Conservation (phyloP, 2,797 vertebrate species). For the Premnoplex brunnescens region DNA sequence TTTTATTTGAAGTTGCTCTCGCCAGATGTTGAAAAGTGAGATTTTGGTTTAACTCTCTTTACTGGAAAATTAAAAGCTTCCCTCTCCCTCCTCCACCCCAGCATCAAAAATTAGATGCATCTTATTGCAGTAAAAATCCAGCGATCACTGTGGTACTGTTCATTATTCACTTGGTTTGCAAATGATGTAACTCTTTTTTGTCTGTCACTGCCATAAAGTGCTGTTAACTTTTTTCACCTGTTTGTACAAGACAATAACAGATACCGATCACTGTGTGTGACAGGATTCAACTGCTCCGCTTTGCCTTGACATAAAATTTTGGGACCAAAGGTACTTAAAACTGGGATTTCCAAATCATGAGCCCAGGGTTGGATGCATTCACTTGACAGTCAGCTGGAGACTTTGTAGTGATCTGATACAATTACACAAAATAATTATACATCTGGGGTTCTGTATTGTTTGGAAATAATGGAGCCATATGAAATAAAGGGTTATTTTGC, state of each 20-base stretch:
- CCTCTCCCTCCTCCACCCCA: neutral
- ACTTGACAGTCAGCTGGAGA: slow-evolving; percentile 35
- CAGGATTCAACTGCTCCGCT: slow-evolving; percentile 18
- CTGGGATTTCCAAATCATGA: slow-evolving; percentile 24
- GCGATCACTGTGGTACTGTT: neutral
- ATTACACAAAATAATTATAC: neutral
- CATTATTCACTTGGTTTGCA: slow-evolving; percentile 23
- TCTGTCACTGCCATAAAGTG: slow-evolving; percentile 50
- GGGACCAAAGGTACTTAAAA: slow-evolving; percentile 75
- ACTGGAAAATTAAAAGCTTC: slow-evolving; percentile 1
- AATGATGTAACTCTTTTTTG: neutral
- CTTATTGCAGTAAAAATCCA: slow-evolving; percentile 3
- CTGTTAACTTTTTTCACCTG: slow-evolving; percentile 36
- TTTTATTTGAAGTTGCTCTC: neutral
- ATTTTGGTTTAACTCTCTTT: neutral
- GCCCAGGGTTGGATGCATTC: neutral
- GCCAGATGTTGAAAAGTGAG: slow-evolving; percentile 8
- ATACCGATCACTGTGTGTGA: slow-evolving; percentile 53
- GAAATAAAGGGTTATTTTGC: slow-evolving; percentile 70
- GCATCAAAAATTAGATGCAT: neutral
- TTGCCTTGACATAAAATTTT: slow-evolving; percentile 49
- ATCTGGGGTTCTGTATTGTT: slow-evolving; percentile 34
- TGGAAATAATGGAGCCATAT: slow-evolving; percentile 62
- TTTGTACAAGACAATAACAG: slow-evolving; percentile 11
- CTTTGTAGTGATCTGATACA: slow-evolving; percentile 23